These are phyloP conservation scores for Ceryle rudis DNA, from an alignment of 2,797 vertebrate species.

Conservation along the genomic window DNA sequence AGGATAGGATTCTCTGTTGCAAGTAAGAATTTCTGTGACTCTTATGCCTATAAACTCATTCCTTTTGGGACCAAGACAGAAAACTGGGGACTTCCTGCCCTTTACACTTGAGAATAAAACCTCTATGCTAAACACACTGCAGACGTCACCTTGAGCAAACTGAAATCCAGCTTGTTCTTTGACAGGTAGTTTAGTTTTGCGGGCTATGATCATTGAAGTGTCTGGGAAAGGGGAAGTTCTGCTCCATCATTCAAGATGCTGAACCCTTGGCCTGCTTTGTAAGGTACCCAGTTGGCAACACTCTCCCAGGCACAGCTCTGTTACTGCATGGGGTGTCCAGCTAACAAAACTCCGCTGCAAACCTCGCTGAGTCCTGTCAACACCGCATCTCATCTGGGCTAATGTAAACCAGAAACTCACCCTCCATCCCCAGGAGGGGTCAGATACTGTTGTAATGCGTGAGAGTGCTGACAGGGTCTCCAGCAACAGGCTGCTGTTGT, in stretches of 20 bases:
- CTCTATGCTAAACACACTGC: neutral
- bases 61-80: neutral
- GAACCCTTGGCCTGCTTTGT: neutral
- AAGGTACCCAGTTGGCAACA: neutral
- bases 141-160: neutral
- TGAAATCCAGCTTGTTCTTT: constrained; percentile 9
- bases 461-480: constrained; percentile 62
- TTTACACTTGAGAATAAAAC: neutral
- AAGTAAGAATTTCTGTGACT: neutral
- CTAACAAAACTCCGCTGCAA: neutral
- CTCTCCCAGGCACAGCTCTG: neutral
- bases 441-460: constrained; percentile 66
- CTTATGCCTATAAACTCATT: neutral
- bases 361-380: constrained; percentile 60
- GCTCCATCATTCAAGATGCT: neutral
- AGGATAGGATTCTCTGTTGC: neutral
- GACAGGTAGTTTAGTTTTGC: neutral
- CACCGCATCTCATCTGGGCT: constrained; percentile 77
- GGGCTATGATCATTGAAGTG: neutral
- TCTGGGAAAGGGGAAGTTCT: neutral
- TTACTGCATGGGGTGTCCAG: neutral
- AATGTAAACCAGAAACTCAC: constrained; percentile 71
- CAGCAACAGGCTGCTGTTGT: constrained; percentile 25
- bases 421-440: constrained; percentile 38
- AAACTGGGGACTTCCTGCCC: neutral